Base-by-base conservation (phyloP, 92 coral and sea anemone species). In the Siderastrea siderea region DNA sequence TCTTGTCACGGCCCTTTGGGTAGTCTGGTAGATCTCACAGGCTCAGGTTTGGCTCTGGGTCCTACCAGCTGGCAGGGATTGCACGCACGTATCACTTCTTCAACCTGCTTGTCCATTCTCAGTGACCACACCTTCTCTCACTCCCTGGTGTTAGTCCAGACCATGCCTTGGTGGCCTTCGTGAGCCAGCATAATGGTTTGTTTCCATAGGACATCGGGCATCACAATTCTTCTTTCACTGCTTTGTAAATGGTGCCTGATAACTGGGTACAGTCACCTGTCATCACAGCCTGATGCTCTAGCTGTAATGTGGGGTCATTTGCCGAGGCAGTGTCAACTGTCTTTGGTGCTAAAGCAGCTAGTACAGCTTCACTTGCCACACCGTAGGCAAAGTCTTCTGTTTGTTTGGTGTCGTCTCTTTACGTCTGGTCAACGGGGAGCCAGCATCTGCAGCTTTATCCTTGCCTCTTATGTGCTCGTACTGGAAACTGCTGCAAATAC, bases 31-130 rank as follows among this genome's bases (percentile, higher is more conserved):
- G 65, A 61, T 45, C 73, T 74, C 47, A 86, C 71, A 4, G 92
- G 94, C 62, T 94, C 94, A 53, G 93, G 85, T 66, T 86, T 89
- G 55, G 69, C 44, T 89, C 92, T 83, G 43, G 91, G 95, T 49
- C 92, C 91, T 6, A 94, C 89, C 8, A 84, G 85, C 81, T 84
- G 95, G 77, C 88, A 88, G 44, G 88, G 87, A 62, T 92, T 71
- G 47, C 90, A 92, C 3, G 90, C 73, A 47, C 16, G 49, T 19
- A 91, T 68, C 3, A 46, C 43, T 49, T 83, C 60, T 10, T 91
- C 91, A 45, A 82, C 86, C 67, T 91, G 94, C 79, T 88, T 88
- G 79, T 87, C 94, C 86, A 83, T 88, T 11, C 68, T 26, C 2
- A 74, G 91, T 75, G 84, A 85, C 84, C 83, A 77, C 7, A 77